Conservation (phyloP, 1,140 invertebrate species). For the Temnothorax curvispinosus region DNA sequence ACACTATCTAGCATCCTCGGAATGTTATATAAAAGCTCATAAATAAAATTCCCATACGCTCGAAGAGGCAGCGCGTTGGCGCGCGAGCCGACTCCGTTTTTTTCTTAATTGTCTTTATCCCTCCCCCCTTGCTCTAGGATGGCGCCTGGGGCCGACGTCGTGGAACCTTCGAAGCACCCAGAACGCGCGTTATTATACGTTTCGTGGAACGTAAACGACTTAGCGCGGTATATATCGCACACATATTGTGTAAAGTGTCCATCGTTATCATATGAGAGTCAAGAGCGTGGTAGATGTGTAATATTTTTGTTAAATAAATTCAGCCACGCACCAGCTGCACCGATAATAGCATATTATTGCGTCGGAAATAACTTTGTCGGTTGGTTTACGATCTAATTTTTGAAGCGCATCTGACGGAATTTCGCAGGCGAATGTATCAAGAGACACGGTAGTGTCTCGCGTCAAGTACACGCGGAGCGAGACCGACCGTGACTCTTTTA, state of each 20-base stretch:
- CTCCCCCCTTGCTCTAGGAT: neutral
- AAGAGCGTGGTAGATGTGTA: constrained; percentile 8
- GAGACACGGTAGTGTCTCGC: no score
- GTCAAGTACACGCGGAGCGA: no score
- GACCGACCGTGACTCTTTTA: no score
- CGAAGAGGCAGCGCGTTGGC: neutral
- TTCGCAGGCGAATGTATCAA: neutral
- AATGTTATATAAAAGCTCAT: constrained; percentile 77
- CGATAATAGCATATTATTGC: constrained; percentile 56
- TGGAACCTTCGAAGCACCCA: constrained; percentile 8
- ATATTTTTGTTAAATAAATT: constrained; percentile 33
- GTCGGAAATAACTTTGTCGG: constrained; percentile 28
- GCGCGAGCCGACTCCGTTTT: constrained; percentile 30
- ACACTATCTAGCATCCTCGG: constrained; percentile 66
- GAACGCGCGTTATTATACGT: constrained; percentile 44
- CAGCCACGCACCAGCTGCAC: neutral
- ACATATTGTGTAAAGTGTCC: neutral
- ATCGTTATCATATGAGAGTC: neutral
- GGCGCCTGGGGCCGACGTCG: constrained; percentile 18
- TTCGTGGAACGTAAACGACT: constrained; percentile 18
- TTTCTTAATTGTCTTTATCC: constrained; percentile 72
- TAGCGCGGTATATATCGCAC: neutral
- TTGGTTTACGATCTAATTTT: constrained; percentile 41
- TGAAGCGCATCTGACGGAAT: constrained; percentile 9
- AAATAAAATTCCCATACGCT: constrained; percentile 79